Evolutionary conservation across 2,888 invertebrate genomes (phyloP).

Genomic region (Nycteola revayana): DNA sequence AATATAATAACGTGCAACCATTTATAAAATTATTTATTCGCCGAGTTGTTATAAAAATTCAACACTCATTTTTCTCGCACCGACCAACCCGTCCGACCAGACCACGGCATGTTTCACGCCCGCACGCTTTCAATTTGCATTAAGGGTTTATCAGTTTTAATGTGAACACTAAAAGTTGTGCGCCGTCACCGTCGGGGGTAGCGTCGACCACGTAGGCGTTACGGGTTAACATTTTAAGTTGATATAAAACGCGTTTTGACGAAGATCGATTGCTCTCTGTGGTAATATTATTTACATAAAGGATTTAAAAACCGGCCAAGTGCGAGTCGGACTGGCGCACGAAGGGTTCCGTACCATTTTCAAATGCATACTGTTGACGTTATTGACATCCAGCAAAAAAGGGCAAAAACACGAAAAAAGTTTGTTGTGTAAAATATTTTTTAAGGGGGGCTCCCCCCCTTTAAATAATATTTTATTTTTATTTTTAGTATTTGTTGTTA

Average conservation of each 20-base stretch:
- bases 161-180: slow-evolving; percentile 42
- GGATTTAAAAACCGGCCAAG: too few species aligned
- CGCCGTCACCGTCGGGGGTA: slow-evolving; percentile 24
- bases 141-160: slow-evolving; percentile 52
- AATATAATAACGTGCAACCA: slow-evolving; percentile 1
- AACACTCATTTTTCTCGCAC: slow-evolving; percentile 20
- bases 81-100: slow-evolving; percentile 17
- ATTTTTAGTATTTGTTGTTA: too few species aligned
- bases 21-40: slow-evolving; percentile 14
- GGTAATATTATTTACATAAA: too few species aligned
- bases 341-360: too few species aligned
- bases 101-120: slow-evolving; percentile 40
- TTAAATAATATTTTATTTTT: too few species aligned
- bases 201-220: slow-evolving; percentile 3
- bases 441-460: too few species aligned
- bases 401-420: too few species aligned
- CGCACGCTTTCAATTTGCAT: slow-evolving; percentile 52
- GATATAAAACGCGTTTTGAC: slow-evolving; percentile 26
- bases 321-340: too few species aligned
- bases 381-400: too few species aligned
- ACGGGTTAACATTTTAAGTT: slow-evolving; percentile 29
- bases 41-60: slow-evolving; percentile 8
- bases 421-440: too few species aligned
- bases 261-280: slow-evolving; percentile 24
- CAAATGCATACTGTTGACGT: too few species aligned